These are phyloP conservation scores for Blastobasis lacticolella DNA, from an alignment of 2,888 invertebrate genomes.

Conservation along the genomic window DNA sequence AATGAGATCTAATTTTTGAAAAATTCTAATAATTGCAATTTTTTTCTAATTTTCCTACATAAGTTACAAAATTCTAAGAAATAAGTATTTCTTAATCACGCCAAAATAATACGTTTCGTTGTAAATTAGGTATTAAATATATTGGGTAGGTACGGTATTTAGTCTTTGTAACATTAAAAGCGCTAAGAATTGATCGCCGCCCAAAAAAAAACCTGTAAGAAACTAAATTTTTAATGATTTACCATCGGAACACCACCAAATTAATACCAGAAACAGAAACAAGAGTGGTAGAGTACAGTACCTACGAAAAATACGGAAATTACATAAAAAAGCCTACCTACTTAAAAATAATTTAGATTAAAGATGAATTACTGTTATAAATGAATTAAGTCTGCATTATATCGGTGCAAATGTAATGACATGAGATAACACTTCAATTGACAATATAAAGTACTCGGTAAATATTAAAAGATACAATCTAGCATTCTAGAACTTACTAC, in stretches of 20 bases:
- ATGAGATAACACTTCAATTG: no score
- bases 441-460: no score
- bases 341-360: no score
- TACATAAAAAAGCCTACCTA: background rate
- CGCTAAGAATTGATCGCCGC: slow-evolving; percentile 59
- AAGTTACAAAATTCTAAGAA: slow-evolving; percentile 6
- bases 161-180: slow-evolving; percentile 29
- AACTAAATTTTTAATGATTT: no score
- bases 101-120: slow-evolving; percentile 56
- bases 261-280: no score
- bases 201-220: slow-evolving; percentile 44
- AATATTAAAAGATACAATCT: no score
- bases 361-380: no score
- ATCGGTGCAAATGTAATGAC: no score
- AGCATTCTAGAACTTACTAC: slow-evolving; percentile 27
- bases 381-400: no score
- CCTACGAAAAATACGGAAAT: no score
- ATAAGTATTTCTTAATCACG: slow-evolving; percentile 32
- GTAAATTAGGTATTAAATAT: slow-evolving; percentile 26
- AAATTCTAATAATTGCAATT: slow-evolving; percentile 44
- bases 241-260: no score
- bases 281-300: no score
- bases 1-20: slow-evolving; percentile 64
- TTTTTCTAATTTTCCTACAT: slow-evolving; percentile 42
- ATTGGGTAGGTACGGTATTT: slow-evolving; percentile 43